These are phyloP conservation scores for Scomber colias DNA, from an alignment of 2,113 vertebrate species.

Conservation along the genomic window DNA sequence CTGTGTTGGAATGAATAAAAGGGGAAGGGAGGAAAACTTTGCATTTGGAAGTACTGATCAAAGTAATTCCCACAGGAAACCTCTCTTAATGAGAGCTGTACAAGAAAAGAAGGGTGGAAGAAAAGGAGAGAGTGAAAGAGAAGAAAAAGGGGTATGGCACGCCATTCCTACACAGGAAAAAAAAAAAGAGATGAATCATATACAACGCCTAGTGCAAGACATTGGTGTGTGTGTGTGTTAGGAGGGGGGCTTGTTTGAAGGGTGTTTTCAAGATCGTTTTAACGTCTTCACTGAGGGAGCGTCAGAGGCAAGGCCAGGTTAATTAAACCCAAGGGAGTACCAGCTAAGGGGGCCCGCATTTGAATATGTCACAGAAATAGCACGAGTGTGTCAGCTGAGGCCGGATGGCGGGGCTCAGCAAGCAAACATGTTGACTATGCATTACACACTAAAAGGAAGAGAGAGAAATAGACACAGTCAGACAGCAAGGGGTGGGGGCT, in stretches of 20 bases:
- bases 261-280: conserved; percentile 78
- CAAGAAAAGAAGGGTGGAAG: conserved; percentile 63
- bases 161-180: conserved; percentile 65
- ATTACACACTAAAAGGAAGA: conserved; percentile 62
- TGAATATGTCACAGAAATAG: conserved; percentile 86
- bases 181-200: conserved; percentile 54
- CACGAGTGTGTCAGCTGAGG: conserved; percentile 65
- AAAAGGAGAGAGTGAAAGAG: conserved; percentile 64
- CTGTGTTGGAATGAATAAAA: conserved; percentile 72
- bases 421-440: conserved; percentile 83
- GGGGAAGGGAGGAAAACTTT: conserved; percentile 65
- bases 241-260: conserved; percentile 54
- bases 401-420: conserved; percentile 62
- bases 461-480: conserved; percentile 58
- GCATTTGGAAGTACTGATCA: conserved; percentile 81
- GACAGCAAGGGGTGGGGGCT: conserved; percentile 44
- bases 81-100: conserved; percentile 79
- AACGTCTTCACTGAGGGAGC: conserved; percentile 81
- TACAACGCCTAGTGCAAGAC: conserved; percentile 48
- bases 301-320: conserved; percentile 84
- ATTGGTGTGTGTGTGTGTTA: conserved; percentile 23
- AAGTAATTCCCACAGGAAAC: conserved; percentile 77
- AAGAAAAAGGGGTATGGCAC: conserved; percentile 52
- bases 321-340: conserved; percentile 85
- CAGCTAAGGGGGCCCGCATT: conserved; percentile 67